These are phyloP conservation scores for Zelostemma sp. DNA, from an alignment of 1,140 invertebrate species.

Conservation along the genomic window DNA sequence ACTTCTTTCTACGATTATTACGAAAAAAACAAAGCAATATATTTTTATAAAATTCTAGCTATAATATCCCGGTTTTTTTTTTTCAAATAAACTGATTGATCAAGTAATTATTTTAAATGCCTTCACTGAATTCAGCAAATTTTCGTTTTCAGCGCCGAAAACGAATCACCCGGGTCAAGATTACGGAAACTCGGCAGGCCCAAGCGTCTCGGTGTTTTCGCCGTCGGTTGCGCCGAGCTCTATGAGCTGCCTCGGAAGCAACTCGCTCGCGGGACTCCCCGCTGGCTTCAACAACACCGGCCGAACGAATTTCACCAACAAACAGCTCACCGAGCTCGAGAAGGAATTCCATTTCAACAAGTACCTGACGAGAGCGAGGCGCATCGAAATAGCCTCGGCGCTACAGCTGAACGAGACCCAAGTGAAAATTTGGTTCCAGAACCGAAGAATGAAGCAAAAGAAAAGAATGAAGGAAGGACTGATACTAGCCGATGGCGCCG, in stretches of 20 bases:
- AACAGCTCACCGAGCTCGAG: constrained; percentile 98
- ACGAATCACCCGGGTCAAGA: constrained; percentile 70
- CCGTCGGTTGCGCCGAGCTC: constrained; percentile 51
- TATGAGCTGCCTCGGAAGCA: constrained; percentile 34
- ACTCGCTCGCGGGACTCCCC: constrained; percentile 52
- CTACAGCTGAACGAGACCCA: constrained; percentile 98
- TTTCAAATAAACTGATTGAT: no score
- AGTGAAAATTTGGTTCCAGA: constrained; percentile 87
- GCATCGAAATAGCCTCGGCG: constrained; percentile 97
- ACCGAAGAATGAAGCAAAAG: constrained; percentile 94
- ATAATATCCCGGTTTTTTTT: no score
- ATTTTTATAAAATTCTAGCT: no score
- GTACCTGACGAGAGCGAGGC: constrained; percentile 94
- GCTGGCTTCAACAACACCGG: constrained; percentile 83
- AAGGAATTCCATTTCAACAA: constrained; percentile 99
- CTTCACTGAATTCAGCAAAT: no score
- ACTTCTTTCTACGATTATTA: no score
- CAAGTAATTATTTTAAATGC: constrained; percentile 1
- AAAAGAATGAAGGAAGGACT: constrained; percentile 93
- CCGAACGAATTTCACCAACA: constrained; percentile 98
- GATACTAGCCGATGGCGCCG: constrained; percentile 74
- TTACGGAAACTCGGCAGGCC: constrained; percentile 60
- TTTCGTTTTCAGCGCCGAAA: constrained; percentile 77
- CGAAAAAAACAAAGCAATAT: no score
- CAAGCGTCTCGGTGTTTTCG: constrained; percentile 54